These are phyloP conservation scores for Steinernema scapterisci DNA, from an alignment of 2,888 invertebrate genomes.

Conservation along the genomic window DNA sequence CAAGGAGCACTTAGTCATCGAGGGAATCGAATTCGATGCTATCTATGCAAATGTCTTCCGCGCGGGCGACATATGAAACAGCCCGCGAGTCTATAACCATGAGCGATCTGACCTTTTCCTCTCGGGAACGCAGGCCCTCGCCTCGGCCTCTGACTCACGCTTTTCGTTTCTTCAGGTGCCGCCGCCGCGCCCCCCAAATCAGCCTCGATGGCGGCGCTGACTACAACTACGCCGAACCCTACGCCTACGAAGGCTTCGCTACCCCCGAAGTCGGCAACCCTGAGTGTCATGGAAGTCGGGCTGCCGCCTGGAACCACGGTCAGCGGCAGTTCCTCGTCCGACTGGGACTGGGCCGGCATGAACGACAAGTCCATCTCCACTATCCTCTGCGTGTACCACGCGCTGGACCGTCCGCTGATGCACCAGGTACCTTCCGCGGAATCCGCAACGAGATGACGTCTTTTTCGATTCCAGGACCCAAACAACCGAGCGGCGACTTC, in stretches of 20 bases:
- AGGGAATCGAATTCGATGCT: constrained; percentile 27
- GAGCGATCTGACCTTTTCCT: constrained; percentile 13
- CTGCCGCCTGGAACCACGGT: constrained; percentile 22
- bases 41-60: constrained; percentile 32
- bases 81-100: constrained; percentile 28
- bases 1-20: constrained; percentile 19
- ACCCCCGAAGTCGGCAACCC: not conserved
- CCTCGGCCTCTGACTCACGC: constrained; percentile 8
- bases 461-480: constrained; percentile 44
- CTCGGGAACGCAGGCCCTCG: not conserved
- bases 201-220: not conserved
- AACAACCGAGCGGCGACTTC: constrained; percentile 55
- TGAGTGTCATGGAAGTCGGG: constrained; percentile 23
- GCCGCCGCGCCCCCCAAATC: not conserved
- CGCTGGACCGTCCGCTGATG: constrained; percentile 61
- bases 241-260: not conserved
- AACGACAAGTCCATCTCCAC: constrained; percentile 33
- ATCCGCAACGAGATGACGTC: not conserved
- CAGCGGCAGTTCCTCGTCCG: constrained; percentile 14
- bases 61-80: constrained; percentile 32
- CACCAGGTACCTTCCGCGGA: constrained; percentile 36
- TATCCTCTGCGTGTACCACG: constrained; percentile 62
- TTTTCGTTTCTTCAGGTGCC: constrained; percentile 23
- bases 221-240: constrained; percentile 12
- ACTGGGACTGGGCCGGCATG: constrained; percentile 32